These are phyloP conservation scores for Botia almorhae DNA, from an alignment of 2,797 vertebrate species.

Conservation along the genomic window DNA sequence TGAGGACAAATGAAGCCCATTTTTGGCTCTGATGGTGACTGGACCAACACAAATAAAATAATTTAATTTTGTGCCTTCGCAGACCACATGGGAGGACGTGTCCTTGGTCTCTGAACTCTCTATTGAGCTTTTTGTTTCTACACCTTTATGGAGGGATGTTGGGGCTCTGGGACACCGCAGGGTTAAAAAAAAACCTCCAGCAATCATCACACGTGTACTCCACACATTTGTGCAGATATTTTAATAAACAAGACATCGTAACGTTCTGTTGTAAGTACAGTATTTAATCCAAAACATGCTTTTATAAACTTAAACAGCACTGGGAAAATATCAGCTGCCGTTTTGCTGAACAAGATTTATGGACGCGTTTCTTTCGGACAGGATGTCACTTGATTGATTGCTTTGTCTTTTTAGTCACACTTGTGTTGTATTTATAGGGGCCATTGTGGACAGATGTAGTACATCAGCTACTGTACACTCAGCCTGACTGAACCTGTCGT, in stretches of 20 bases:
- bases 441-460: constrained; percentile 52
- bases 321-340: background rate
- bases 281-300: background rate
- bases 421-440: constrained; percentile 62
- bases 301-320: background rate
- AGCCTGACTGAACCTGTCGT: constrained; percentile 33
- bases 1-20: constrained; percentile 15
- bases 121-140: constrained; percentile 58
- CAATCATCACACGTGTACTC: background rate
- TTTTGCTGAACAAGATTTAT: background rate
- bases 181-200: constrained; percentile 15
- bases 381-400: background rate
- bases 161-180: constrained; percentile 41
- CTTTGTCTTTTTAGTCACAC: constrained; percentile 44
- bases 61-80: constrained; percentile 54
- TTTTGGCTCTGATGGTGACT: background rate
- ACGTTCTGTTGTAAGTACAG: background rate
- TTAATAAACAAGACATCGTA: background rate
- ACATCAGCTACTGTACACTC: constrained; percentile 42
- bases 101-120: constrained; percentile 63
- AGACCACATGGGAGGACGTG: constrained; percentile 49
- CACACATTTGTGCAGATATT: background rate
- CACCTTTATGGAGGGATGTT: constrained; percentile 53
- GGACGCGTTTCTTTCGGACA: background rate
- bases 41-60: constrained; percentile 48